Evolutionary conservation across 2,113 vertebrate genomes (phyloP), one percentile per base, ranked within the genome.

Genomic region (Noctilio leporinus): DNA sequence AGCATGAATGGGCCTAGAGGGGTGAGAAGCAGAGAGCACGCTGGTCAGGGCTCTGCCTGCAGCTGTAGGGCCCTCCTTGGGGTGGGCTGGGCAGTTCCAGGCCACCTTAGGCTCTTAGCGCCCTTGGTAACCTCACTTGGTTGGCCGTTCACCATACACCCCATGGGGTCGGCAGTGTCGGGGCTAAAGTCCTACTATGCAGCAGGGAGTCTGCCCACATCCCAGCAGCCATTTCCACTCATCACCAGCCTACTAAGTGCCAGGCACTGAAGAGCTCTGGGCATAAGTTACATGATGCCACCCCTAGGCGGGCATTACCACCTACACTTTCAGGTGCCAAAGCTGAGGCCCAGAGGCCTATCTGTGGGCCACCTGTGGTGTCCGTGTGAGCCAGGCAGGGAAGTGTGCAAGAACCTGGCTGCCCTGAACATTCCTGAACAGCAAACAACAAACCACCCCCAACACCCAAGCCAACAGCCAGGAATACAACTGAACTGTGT

Each of bases 131-230:
- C 45, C 17, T 92, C 47, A 10, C 72, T 35, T 53, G 4, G 12
- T 30, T 17, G 40, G n/a, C 3, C 0, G 2, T 6, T 4, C 11
- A 38, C 11, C 30, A 0, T 3, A 4, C 4, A 40, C 43, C 11
- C 62, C 53, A 3, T 17, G 28, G 30, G 30, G 8, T 86, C 76
- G 10, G 7, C 47, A 20, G 64, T 4, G 0, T 70, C 62, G 11
- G 64, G 26, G 16, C 43, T 55, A n/a, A 38, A 43, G 24, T 28
- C 55, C 55, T 28, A 1, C 65, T 40, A 28, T 55, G n/a, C 8
- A 19, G 47, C 28, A 1, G 5, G 12, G 51, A 4, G 19, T 38
- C 19, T 5, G 0, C n/a, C 35, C 26, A 8, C 7, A 11, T 43
- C 51, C 62, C 15, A 7, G 73, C 33, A 20, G 40, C 84, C 14